phyloP scores from a whole-genome alignment of 1,140 invertebrate genomes.

The Portunus trituberculatus region DNA sequence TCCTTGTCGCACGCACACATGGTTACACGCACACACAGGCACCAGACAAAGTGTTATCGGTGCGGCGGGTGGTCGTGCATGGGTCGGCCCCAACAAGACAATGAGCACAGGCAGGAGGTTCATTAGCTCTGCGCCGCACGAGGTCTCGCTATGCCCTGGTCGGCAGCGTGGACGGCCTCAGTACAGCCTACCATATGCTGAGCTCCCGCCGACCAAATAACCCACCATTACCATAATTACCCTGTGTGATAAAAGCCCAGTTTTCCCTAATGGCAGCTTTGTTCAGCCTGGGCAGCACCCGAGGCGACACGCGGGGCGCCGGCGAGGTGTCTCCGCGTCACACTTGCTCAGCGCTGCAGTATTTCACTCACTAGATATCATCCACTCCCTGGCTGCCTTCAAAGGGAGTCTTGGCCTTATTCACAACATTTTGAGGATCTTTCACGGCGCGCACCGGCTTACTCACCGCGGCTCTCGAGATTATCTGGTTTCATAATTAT shows the following conservation, averaged over 20 bases:
- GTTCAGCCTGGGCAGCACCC: neutral
- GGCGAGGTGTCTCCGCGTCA: neutral
- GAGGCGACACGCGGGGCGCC: neutral
- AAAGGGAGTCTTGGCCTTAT: neutral
- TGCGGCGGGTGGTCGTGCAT: neutral
- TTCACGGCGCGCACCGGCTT: neutral
- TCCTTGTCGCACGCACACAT: neutral
- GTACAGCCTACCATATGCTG: neutral
- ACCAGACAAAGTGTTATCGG: neutral
- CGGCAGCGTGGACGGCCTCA: neutral
- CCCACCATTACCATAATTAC: conserved; percentile 47
- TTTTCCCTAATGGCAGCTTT: neutral
- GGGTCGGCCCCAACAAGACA: neutral
- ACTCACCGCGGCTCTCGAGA: neutral
- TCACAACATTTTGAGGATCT: neutral
- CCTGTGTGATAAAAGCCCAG: conserved; percentile 17
- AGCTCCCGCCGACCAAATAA: neutral
- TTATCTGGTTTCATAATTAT: neutral
- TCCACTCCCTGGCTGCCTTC: neutral
- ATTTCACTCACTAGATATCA: neutral
- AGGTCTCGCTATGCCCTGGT: neutral
- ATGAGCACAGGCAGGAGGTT: neutral
- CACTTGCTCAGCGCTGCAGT: neutral
- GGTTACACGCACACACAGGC: conserved; percentile 25
- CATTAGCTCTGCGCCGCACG: neutral